These are phyloP conservation scores for Drosophila persimilis DNA, from an alignment of 1,140 invertebrate genomes.

Conservation along the genomic window DNA sequence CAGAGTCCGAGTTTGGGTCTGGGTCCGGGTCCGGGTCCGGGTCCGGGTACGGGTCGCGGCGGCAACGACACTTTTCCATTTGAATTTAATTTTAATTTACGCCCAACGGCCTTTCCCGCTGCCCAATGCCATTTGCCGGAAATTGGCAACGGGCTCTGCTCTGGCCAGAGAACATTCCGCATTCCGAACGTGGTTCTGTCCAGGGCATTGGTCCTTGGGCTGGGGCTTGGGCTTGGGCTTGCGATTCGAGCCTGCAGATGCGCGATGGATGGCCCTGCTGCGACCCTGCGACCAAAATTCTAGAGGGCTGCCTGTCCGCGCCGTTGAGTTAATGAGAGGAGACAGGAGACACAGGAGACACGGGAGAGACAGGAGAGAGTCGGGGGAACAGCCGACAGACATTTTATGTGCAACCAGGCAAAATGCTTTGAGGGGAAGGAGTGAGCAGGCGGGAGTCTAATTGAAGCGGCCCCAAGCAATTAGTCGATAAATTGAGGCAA, in stretches of 20 bases:
- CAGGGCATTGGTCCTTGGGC: slow-evolving; percentile 1
- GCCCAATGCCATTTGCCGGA: slow-evolving; percentile 55
- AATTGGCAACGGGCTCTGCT: slow-evolving; percentile 69
- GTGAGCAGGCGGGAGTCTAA: slow-evolving; percentile 42
- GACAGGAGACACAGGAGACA: slow-evolving; percentile 17
- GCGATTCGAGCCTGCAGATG: slow-evolving; percentile 8
- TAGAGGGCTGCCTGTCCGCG: slow-evolving; percentile 50
- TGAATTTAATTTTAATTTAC: slow-evolving; percentile 82
- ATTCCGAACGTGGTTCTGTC: slow-evolving; percentile 34
- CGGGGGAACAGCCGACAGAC: slow-evolving; percentile 35
- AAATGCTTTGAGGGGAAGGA: slow-evolving; percentile 36
- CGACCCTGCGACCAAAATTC: slow-evolving; percentile 38
- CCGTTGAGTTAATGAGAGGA: slow-evolving; percentile 75
- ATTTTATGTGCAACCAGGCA: slow-evolving; percentile 59
- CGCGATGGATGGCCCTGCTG: slow-evolving; percentile 2
- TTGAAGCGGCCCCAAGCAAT: slow-evolving; percentile 62
- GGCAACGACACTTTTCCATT: slow-evolving; percentile 75
- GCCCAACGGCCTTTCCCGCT: slow-evolving; percentile 55
- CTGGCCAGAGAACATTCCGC: slow-evolving; percentile 48
- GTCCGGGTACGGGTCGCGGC: slow-evolving; percentile 12
- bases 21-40: neutral
- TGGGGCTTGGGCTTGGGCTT: slow-evolving; percentile 6
- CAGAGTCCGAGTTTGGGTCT: neutral
- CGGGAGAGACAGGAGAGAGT: slow-evolving; percentile 31
- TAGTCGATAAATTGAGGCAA: slow-evolving; percentile 51